Percentiles rank a stretch among this genome's conserved stretches.
phyloP scores from a whole-genome alignment of 2,113 vertebrate genomes.

The Gadus chalcogrammus region DNA sequence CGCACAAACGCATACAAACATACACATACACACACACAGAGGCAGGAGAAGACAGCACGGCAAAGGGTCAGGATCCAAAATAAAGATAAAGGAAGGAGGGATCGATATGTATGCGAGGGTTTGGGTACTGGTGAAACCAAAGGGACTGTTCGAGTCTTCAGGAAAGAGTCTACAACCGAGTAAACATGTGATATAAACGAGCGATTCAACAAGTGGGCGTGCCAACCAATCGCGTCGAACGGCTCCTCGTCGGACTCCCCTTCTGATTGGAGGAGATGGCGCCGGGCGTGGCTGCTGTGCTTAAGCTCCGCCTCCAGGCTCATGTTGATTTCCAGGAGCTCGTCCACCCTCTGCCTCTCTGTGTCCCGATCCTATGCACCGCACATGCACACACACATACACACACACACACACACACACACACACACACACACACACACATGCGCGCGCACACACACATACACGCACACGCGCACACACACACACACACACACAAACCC shows the following conservation, averaged over 20 bases:
- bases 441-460: not conserved
- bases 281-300: slow-evolving; percentile 35
- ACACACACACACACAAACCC: too few species aligned
- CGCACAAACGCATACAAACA: not conserved
- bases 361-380: slow-evolving; percentile 74
- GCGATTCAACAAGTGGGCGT: slow-evolving; percentile 6
- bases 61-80: too few species aligned
- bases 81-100: not conserved
- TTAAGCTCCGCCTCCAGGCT: slow-evolving; percentile 73
- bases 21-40: not conserved
- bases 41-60: slow-evolving; percentile 9
- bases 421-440: too few species aligned
- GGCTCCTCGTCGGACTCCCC: slow-evolving; percentile 70
- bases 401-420: too few species aligned
- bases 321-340: slow-evolving; percentile 79
- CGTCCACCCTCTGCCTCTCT: slow-evolving; percentile 75
- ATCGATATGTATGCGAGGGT: not conserved
- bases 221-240: slow-evolving; percentile 56
- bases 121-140: slow-evolving; percentile 16
- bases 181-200: not conserved
- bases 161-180: slow-evolving; percentile 12
- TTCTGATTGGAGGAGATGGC: slow-evolving; percentile 56
- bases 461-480: not conserved
- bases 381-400: too few species aligned
- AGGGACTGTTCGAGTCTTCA: slow-evolving; percentile 18